phyloP scores from a whole-genome alignment of 2,113 vertebrate genomes.

The Cinclus cinclus region DNA sequence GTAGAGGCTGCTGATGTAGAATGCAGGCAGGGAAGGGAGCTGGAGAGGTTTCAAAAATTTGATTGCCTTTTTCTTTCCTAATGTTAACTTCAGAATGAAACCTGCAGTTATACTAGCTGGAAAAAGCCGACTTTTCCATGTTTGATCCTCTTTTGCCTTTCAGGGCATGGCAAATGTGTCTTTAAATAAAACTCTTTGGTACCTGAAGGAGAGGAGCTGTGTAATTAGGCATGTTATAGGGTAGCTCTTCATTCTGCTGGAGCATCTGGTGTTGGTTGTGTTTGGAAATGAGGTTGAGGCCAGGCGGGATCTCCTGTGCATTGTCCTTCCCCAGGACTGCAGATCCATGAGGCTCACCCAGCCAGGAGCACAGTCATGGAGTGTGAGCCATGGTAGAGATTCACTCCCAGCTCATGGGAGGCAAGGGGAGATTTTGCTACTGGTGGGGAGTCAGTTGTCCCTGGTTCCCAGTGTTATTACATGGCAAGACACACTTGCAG shows the following conservation, averaged over 20 bases:
- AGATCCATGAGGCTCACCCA: neutral
- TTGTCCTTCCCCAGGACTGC: neutral
- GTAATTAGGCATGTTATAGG: neutral
- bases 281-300: neutral
- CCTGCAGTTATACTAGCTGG: neutral
- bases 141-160: slow-evolving; percentile 22
- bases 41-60: slow-evolving; percentile 32
- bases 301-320: neutral
- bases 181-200: neutral
- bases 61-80: slow-evolving; percentile 30
- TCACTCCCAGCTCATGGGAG: neutral
- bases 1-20: slow-evolving; percentile 21
- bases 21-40: neutral
- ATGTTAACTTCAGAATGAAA: neutral
- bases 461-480: neutral
- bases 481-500: neutral
- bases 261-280: neutral
- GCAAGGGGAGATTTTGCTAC: neutral
- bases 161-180: neutral
- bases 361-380: neutral
- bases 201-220: neutral
- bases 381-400: neutral
- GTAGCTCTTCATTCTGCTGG: neutral
- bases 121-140: neutral
- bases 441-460: neutral